Evolutionary conservation across 2,888 invertebrate species (phyloP).

Genomic region (Acanthococcus lagerstroemiae): DNA sequence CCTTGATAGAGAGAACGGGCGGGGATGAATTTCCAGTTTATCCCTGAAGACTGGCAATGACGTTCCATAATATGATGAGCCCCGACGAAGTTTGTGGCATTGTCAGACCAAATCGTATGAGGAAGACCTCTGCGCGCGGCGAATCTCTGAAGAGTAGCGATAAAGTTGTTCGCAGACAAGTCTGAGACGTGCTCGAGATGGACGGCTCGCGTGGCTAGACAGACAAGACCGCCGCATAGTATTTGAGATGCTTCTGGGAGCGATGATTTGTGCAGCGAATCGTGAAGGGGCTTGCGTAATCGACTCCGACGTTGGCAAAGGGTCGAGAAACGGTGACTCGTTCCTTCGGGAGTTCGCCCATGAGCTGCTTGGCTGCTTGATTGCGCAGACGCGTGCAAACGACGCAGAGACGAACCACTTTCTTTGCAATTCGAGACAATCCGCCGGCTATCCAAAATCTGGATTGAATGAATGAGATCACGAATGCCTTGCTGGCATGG

Average conservation of each 20-base stretch:
- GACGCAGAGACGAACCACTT: not conserved
- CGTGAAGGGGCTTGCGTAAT: conserved; percentile 7
- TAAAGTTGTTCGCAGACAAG: conserved; percentile 35
- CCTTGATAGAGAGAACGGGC: too few relatives aligned
- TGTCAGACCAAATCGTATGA: too few relatives aligned
- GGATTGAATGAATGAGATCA: not conserved
- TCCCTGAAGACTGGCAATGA: not conserved
- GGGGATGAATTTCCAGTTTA: conserved; percentile 28
- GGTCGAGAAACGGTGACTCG: conserved; percentile 29
- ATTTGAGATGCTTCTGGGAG: not conserved
- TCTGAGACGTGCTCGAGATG: conserved; percentile 38
- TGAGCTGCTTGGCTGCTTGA: conserved; percentile 3
- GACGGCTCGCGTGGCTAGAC: conserved; percentile 32
- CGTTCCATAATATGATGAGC: conserved; percentile 7
- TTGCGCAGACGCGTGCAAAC: conserved; percentile 4
- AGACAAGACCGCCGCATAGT: conserved; percentile 20
- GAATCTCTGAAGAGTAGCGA: conserved; percentile 36
- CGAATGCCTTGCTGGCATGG: not conserved
- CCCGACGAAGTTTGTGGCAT: too few relatives aligned
- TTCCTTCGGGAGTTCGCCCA: conserved; percentile 32
- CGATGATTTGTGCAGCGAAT: not conserved
- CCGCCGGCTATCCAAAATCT: not conserved
- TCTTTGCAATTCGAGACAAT: not conserved
- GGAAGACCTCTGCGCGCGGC: conserved; percentile 36
- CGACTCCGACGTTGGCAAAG: conserved; percentile 29